These are phyloP conservation scores for Hirtodrosophila duncani DNA, from an alignment of 2,888 invertebrate genomes.

Conservation along the genomic window DNA sequence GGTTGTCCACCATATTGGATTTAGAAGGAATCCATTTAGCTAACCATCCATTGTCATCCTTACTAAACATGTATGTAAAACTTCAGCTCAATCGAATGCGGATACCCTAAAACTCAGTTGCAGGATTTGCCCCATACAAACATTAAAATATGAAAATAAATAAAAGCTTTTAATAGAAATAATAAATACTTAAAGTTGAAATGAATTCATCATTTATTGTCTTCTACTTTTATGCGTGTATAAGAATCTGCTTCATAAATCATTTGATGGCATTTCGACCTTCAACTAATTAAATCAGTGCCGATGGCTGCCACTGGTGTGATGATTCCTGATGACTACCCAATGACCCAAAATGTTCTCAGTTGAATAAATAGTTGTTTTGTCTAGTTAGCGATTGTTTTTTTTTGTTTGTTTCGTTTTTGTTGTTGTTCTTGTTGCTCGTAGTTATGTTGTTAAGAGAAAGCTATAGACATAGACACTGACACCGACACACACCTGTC, in stretches of 20 bases:
- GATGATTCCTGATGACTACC: slow-evolving; percentile 48
- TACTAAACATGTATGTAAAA: too few species aligned
- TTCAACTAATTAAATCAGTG: slow-evolving; percentile 53
- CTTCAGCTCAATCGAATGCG: too few species aligned
- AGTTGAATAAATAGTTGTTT: slow-evolving; percentile 63
- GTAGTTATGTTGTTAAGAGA: slow-evolving; percentile 38
- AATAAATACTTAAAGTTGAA: too few species aligned
- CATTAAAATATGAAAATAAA: too few species aligned
- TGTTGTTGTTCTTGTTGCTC: slow-evolving; percentile 10
- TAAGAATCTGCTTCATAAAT: slow-evolving; percentile 35
- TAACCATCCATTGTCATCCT: too few species aligned
- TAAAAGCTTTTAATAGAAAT: too few species aligned
- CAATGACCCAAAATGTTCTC: slow-evolving; percentile 41
- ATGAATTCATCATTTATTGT: too few species aligned
- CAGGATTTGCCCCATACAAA: too few species aligned
- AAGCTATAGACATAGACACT: slow-evolving; percentile 10
- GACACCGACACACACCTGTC: slow-evolving; percentile 49
- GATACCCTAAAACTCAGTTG: too few species aligned
- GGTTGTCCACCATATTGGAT: too few species aligned
- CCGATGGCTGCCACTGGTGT: slow-evolving; percentile 9
- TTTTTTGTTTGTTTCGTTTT: slow-evolving; percentile 9
- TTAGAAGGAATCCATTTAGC: too few species aligned
- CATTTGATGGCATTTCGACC: too few species aligned
- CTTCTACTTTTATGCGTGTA: slow-evolving; percentile 11
- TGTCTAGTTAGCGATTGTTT: slow-evolving; percentile 17